phyloP scores from a whole-genome alignment of 1,140 invertebrate species.

The Drosophila saltans region DNA sequence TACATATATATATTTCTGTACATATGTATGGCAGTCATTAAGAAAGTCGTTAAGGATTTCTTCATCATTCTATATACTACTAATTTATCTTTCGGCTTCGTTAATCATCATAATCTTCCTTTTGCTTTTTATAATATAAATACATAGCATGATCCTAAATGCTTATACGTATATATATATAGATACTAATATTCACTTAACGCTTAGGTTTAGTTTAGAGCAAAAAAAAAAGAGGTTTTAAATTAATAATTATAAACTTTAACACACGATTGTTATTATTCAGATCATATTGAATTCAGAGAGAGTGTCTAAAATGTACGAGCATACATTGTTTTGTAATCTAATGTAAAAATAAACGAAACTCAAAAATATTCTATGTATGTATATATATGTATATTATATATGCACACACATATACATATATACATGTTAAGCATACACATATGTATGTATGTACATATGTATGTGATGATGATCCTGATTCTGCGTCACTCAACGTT shows the following conservation, averaged over 20 bases:
- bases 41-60: constrained; percentile 80
- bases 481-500: neutral
- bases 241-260: constrained; percentile 21
- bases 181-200: constrained; percentile 39
- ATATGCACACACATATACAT: constrained; percentile 11
- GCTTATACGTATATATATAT: constrained; percentile 43
- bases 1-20: constrained; percentile 45
- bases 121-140: constrained; percentile 42
- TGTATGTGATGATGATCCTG: neutral
- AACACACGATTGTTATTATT: constrained; percentile 44
- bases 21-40: constrained; percentile 77
- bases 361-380: constrained; percentile 2
- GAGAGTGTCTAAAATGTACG: constrained; percentile 34
- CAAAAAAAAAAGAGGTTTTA: constrained; percentile 40
- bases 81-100: constrained; percentile 47
- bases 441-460: neutral
- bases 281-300: constrained; percentile 22
- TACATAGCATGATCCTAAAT: constrained; percentile 58
- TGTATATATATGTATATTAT: neutral
- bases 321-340: constrained; percentile 46
- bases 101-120: constrained; percentile 10
- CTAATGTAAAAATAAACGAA: constrained; percentile 44
- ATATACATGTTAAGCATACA: constrained; percentile 1
- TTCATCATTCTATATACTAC: constrained; percentile 29
- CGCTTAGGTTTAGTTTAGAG: constrained; percentile 21